Evolutionary conservation across 2,797 vertebrate genomes (phyloP).

Genomic region (Fringilla coelebs): DNA sequence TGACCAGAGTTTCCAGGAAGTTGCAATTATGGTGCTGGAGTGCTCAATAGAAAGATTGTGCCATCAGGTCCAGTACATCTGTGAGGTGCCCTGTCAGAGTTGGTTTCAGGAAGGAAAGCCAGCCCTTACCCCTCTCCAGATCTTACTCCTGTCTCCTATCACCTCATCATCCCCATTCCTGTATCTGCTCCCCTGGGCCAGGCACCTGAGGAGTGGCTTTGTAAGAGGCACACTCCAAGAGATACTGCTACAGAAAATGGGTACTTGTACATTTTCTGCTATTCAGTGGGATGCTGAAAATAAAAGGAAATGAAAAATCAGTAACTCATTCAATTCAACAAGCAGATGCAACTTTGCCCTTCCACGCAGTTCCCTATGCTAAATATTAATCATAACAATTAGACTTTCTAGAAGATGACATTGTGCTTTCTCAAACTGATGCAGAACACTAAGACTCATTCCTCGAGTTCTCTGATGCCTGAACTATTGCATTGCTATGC

Average conservation of each 20-base stretch:
- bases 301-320: slow-evolving; percentile 21
- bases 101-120: background rate
- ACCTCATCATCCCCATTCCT: background rate
- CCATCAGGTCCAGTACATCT: background rate
- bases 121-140: background rate
- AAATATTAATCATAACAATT: slow-evolving; percentile 47
- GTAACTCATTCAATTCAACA: background rate
- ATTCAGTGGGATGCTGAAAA: background rate
- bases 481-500: background rate
- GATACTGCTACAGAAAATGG: background rate
- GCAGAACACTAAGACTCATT: background rate
- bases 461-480: background rate
- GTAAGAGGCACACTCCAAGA: background rate
- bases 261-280: background rate
- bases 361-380: background rate
- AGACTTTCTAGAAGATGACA: slow-evolving; percentile 1
- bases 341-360: slow-evolving; percentile 20
- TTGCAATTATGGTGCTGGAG: background rate
- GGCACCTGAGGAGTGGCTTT: background rate
- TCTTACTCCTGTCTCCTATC: background rate
- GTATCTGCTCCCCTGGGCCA: background rate
- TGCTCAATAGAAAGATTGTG: background rate
- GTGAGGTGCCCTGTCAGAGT: background rate
- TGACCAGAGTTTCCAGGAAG: background rate
- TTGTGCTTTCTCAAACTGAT: background rate